Evolutionary conservation across 2,797 vertebrate species (phyloP), one percentile per base, ranked within the genome.

Genomic region (Coranthus polyacanthus): DNA sequence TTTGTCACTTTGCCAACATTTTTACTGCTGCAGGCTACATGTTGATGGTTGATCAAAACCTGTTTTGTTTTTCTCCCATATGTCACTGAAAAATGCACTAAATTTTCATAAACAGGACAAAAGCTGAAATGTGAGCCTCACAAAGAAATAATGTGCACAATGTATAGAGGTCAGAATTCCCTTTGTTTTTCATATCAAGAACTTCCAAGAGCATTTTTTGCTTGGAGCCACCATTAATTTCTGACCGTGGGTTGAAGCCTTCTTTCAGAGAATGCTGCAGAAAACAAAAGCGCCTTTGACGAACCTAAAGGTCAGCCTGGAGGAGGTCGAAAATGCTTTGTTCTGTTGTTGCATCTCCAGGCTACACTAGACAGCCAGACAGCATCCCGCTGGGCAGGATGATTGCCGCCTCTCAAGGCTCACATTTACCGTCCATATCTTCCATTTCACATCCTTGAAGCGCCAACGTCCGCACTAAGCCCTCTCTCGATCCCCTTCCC

Each of bases 301-400:
- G 16, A 71, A 68, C 59, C 62, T 72, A 83, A 86, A 82, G 88
- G 79, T 82, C 83, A 60, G 20, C 38, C 39, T 24, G n/a, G 46
- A 68, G 62, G 79, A 61, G 68, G 68, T 21, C 38, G 47, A 38
- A 49, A 75, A 75, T 1, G 8, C 37, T 68, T 39, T n/a, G 53
- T 56, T 82, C 36, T 66, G 51, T 54, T 59, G 60, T 39, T 44
- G 44, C 34, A 53, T 69, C 57, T 74, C 42, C 17, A 36, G 54
- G 20, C 6, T 7, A 51, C 39, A 26, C 56, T 5, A 65, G 75
- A 75, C 81, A 81, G 69, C 65, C 46, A 81, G 84, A 80, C 81
- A 38, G 59, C 61, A 4, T 70, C 89, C 84, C 62, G 79, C 86
- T 82, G 88, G 42, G 80, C 54, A 1, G 34, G 68, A 65, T 84